Evolutionary conservation across 2,113 vertebrate species (phyloP).

Genomic region (Poecilia latipinna): DNA sequence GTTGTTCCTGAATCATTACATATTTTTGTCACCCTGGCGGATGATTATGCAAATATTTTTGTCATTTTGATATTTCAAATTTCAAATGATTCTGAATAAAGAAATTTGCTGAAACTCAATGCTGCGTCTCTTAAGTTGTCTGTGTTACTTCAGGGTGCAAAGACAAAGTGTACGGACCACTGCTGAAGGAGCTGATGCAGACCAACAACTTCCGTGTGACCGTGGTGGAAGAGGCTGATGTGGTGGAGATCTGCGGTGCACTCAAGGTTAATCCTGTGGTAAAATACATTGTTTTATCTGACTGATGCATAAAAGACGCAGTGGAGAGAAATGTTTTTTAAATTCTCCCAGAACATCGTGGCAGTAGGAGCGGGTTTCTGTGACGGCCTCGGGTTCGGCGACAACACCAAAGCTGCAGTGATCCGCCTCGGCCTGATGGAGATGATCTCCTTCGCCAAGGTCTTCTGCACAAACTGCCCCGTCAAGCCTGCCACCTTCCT

Average conservation of each 20-base stretch:
- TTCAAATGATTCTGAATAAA: no score
- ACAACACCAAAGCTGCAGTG: conserved; percentile 96
- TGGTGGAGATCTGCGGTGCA: conserved; percentile 96
- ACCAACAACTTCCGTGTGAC: conserved; percentile 92
- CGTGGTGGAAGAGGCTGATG: conserved; percentile 92
- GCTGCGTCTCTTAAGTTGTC: not conserved
- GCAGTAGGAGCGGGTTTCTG: conserved; percentile 96
- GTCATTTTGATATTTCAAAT: no score
- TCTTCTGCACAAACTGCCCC: conserved; percentile 87
- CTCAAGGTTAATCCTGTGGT: conserved; percentile 85
- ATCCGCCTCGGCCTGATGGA: conserved; percentile 97
- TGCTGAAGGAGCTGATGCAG: conserved; percentile 94
- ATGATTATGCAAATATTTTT: no score
- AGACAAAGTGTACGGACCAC: conserved; percentile 80
- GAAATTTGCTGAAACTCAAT: not conserved
- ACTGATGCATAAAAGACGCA: not conserved
- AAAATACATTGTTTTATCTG: not conserved
- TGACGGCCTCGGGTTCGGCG: conserved; percentile 92
- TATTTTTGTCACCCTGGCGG: not conserved
- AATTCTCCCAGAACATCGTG: conserved; percentile 87
- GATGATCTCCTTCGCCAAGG: conserved; percentile 91
- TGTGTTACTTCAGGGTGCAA: conserved; percentile 84
- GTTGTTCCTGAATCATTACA: not conserved
- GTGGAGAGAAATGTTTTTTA: not conserved
- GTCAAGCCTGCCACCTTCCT: conserved; percentile 89